Conservation (phyloP, 1,140 invertebrate genomes). For the Drosophila rufa region DNA sequence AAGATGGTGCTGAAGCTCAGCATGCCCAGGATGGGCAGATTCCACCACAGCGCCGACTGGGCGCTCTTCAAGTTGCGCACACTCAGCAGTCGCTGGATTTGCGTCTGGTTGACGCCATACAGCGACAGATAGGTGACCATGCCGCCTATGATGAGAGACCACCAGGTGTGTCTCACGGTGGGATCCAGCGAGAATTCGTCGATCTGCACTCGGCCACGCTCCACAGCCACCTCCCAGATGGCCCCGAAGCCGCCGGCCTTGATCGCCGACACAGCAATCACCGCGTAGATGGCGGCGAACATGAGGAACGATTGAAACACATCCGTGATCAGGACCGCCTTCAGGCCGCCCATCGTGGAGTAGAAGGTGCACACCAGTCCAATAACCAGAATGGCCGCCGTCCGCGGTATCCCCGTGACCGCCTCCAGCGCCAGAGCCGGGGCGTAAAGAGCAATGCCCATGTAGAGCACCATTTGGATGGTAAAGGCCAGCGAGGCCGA, state of each 20-base stretch:
- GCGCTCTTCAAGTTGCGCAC: constrained; percentile 90
- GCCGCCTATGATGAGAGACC: constrained; percentile 90
- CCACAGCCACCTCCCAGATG: constrained; percentile 89
- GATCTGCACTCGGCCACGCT: constrained; percentile 88
- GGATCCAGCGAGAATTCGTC: constrained; percentile 89
- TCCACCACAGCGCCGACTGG: constrained; percentile 89
- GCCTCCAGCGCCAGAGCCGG: constrained; percentile 95
- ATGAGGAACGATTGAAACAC: constrained; percentile 93
- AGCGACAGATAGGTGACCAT: constrained; percentile 91
- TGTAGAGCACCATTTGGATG: constrained; percentile 95
- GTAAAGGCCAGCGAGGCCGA: constrained; percentile 92
- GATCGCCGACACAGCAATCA: constrained; percentile 90
- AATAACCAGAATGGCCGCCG: constrained; percentile 91
- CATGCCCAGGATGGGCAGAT: constrained; percentile 89
- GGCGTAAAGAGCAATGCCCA: constrained; percentile 96
- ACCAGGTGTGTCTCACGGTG: constrained; percentile 91
- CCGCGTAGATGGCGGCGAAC: constrained; percentile 90
- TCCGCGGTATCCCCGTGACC: constrained; percentile 91
- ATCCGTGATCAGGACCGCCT: constrained; percentile 95
- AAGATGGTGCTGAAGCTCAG: constrained; percentile 91
- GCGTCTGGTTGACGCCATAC: constrained; percentile 93
- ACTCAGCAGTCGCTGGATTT: constrained; percentile 94
- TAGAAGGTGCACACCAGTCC: constrained; percentile 94
- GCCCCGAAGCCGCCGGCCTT: constrained; percentile 88
- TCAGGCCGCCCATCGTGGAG: constrained; percentile 94